phyloP scores from a whole-genome alignment of 1,140 invertebrate species.

The Pollicipes pollicipes region DNA sequence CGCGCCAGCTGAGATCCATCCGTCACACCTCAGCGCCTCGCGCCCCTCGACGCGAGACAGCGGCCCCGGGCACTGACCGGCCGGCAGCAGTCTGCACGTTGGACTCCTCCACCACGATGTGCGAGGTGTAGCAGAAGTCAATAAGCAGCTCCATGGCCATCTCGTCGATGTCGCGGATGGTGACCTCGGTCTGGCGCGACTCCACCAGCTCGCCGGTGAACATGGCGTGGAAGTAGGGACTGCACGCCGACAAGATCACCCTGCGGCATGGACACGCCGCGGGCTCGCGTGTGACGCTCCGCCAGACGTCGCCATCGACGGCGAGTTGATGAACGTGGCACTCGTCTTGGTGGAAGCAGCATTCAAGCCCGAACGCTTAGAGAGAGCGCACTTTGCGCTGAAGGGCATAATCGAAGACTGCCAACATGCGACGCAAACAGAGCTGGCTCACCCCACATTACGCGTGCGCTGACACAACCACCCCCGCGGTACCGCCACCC shows the following conservation, averaged over 20 bases:
- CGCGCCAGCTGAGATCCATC: no score
- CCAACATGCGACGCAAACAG: neutral
- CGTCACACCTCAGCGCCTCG: no score
- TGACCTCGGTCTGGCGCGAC: conserved; percentile 93
- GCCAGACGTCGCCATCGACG: neutral
- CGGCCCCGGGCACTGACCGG: conserved; percentile 27
- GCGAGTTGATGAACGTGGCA: neutral
- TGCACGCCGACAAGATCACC: conserved; percentile 83
- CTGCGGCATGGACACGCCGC: no score
- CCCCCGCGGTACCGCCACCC: no score
- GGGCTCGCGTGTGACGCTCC: no score
- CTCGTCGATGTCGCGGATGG: conserved; percentile 92
- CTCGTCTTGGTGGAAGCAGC: conserved; percentile 1
- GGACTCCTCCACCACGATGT: conserved; percentile 90
- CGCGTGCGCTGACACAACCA: no score
- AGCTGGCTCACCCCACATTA: neutral
- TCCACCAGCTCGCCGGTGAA: conserved; percentile 94
- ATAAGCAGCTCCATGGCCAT: conserved; percentile 92
- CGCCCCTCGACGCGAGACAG: no score
- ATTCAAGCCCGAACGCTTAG: conserved; percentile 4
- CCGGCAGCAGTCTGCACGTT: conserved; percentile 95
- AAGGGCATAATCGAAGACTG: conserved; percentile 5
- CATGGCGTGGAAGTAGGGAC: conserved; percentile 85
- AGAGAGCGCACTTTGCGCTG: conserved; percentile 8
- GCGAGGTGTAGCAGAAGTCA: conserved; percentile 97